Evolutionary conservation across 1,140 invertebrate species (phyloP).

Genomic region (Psilanteris sp.): DNA sequence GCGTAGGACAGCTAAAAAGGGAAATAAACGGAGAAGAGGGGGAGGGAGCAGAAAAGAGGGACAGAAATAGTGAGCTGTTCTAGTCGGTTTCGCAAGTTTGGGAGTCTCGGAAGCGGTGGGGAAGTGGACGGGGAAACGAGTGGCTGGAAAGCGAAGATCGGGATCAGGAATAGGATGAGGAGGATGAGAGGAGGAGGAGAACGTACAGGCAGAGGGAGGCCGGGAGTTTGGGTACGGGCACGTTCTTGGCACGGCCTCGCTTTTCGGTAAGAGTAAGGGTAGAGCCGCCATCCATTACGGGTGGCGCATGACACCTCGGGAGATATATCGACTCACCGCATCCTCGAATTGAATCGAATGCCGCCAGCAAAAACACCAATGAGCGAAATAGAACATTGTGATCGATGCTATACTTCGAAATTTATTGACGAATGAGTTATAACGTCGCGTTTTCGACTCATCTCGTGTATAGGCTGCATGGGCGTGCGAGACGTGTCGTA

Average conservation of each 20-base stretch:
- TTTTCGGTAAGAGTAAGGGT: conserved; percentile 76
- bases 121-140: conserved; percentile 6
- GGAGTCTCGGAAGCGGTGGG: conserved; percentile 32
- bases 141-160: conserved; percentile 54
- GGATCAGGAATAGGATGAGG: conserved; percentile 29
- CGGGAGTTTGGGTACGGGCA: conserved; percentile 68
- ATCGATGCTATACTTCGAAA: conserved; percentile 76
- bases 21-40: background rate
- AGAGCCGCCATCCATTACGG: conserved; percentile 78
- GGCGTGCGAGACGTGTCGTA: background rate
- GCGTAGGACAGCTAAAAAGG: conserved; percentile 8
- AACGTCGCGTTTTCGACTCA: conserved; percentile 59
- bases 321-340: conserved; percentile 79
- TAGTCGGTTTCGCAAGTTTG: conserved; percentile 54
- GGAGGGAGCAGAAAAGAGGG: background rate
- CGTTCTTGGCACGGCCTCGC: conserved; percentile 77
- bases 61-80: conserved; percentile 27
- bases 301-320: conserved; percentile 77
- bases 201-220: conserved; percentile 21
- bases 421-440: conserved; percentile 79
- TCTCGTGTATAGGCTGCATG: background rate
- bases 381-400: conserved; percentile 79
- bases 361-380: conserved; percentile 78
- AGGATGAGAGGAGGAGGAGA: conserved; percentile 27
- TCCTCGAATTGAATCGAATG: conserved; percentile 80